Evolutionary conservation across 2,888 invertebrate species (phyloP), one percentile per base, ranked within the genome.

Genomic region (Plagodis dolabraria): DNA sequence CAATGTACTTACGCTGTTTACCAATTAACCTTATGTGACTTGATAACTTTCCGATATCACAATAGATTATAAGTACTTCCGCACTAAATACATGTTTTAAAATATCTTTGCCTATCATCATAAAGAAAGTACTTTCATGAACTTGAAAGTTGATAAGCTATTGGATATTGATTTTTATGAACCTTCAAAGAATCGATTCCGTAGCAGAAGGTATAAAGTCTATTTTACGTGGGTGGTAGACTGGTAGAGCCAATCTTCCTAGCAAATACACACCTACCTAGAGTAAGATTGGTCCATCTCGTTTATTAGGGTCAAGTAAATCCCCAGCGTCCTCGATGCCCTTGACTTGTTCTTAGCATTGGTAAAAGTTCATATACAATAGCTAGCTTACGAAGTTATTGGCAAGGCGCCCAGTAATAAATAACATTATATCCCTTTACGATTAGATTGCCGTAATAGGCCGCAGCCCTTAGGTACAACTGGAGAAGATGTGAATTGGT

Each of bases 331-430:
- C 47, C 56, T 53, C 43, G 47, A 33, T 57, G 70, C 55, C 78
- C 74, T 72, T 72, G 65, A 46, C 43, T 43, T 65, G 73, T 65
- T 73, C 75, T 71, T 76, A 70, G 54, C 60, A 55, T 47, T 60
- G 60, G 42, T 33, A 53, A 67, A 69, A 77, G 75, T 75, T 60
- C 59, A 63, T 74, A 64, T 70, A 70, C 65, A 72, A 76, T 67
- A 63, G 60, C 56, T 63, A 69, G 71, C 72, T 69, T 69, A 68
- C 67, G 47, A 70, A 68, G 67, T 75, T 75, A 77, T 76, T 81
- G 81, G 82, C 81, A 74, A 74, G 64, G 70, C 72, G 80, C 81
- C 81, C 68, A 71, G 68, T 71, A 64, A 62, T 40, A 40, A 22
- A 40, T 60, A 45, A 55, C 50, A 63, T 70, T 67, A 66, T 71